Evolutionary conservation across 1,140 invertebrate species (phyloP), one percentile per base, ranked within the genome.

Genomic region (Diorhabda sublineata): DNA sequence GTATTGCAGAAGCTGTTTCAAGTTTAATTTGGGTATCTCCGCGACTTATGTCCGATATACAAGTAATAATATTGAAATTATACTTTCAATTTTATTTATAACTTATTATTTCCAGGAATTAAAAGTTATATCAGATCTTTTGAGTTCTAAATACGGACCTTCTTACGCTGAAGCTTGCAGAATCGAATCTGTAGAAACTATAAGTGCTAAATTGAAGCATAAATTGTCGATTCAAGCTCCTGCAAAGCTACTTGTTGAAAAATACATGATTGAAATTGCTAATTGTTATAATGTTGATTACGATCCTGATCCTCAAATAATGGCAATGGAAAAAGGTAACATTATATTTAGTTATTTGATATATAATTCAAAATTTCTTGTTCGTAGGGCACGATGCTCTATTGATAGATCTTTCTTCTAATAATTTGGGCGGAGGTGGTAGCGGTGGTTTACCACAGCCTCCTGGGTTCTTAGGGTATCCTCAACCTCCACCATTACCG

Each of bases 1-100:
- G 97, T 3, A 84, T 99, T 43, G 91, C 94, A 44, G 98, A 99
- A 84, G 92, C 97, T 3, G 94, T 99, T 73, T 97, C 96, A 3
- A 98, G 91, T 75, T 83, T 99, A 7, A 92, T 99, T 68, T 99
- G 98, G 98, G 95, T 95, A 3, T 92, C 96, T 58, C 97, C 97
- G 2, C 86, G 97, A 52, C 84, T 95, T 73, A 90, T 92, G 77
- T 89, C 90, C 69, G 93, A 95, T 84, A 86, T 94, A 59, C 86
- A 89, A 75, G 87, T 86, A n/a, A 26, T 52, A n/a, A 52, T 52
- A 52, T 26, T 26, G 26, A 26, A 26, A 26, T 26, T 26, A 26
- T 26, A 26, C 26, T 26, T 26, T 26, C 26, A 26, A 26, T 26
- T 26, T 26, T 26, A 26, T 26, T 26, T 26, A 26, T 26, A 26